phyloP scores from a whole-genome alignment of 2,888 invertebrate genomes.

The Caenorhabditis drosophilae region DNA sequence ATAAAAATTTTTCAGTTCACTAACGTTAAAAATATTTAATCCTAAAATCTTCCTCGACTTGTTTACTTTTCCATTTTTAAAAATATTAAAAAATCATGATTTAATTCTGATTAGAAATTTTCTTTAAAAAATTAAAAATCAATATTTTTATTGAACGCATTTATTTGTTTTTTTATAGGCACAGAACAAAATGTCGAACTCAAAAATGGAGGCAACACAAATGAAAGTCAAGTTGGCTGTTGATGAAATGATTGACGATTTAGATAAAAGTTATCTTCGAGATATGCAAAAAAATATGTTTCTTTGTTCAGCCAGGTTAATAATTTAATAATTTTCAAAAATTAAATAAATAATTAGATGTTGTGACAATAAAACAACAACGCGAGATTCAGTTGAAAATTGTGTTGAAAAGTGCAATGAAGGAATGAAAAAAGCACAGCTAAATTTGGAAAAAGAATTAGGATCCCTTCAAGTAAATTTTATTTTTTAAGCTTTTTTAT shows the following conservation, averaged over 20 bases:
- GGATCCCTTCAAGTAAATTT: slow-evolving; percentile 41
- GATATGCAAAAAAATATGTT: slow-evolving; percentile 64
- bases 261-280: slow-evolving; percentile 56
- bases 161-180: too few relatives aligned
- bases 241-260: slow-evolving; percentile 58
- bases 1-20: too few relatives aligned
- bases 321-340: neutral
- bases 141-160: too few relatives aligned
- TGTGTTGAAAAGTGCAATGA: slow-evolving; percentile 62
- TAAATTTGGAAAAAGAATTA: slow-evolving; percentile 55
- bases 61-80: too few relatives aligned
- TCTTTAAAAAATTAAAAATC: too few relatives aligned
- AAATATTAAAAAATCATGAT: too few relatives aligned
- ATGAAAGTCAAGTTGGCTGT: slow-evolving; percentile 59
- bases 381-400: slow-evolving; percentile 55
- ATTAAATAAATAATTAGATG: slow-evolving; percentile 33
- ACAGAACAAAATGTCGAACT: slow-evolving; percentile 35
- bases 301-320: slow-evolving; percentile 56
- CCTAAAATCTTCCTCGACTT: too few relatives aligned
- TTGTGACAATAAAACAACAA: slow-evolving; percentile 53
- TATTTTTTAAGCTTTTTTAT: neutral
- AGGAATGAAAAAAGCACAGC: slow-evolving; percentile 59
- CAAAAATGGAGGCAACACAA: slow-evolving; percentile 54
- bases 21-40: too few relatives aligned
- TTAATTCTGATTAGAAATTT: too few relatives aligned